Evolutionary conservation across 2,113 vertebrate species (phyloP).

Genomic region (Muscicapa adusta): DNA sequence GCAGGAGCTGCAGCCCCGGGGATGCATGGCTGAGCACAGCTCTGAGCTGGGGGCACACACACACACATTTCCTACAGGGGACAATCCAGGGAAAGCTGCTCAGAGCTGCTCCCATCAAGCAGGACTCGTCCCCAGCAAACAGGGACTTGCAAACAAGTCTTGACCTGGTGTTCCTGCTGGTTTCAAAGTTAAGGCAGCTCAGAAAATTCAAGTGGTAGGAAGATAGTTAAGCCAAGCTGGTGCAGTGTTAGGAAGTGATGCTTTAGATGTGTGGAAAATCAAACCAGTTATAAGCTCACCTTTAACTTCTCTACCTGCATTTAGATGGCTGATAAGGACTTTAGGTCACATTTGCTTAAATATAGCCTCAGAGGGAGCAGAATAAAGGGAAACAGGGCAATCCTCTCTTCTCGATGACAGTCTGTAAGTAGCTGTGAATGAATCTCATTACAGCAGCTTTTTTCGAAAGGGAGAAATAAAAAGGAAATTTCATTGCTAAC

Average conservation of each 20-base stretch:
- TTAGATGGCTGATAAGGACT: background rate
- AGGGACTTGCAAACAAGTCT: background rate
- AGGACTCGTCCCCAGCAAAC: accelerated
- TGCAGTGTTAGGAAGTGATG: background rate
- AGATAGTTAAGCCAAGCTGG: background rate
- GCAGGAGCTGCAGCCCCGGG: background rate
- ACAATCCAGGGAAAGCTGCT: background rate
- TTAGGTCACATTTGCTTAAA: slow-evolving; percentile 21
- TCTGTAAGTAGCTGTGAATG: background rate
- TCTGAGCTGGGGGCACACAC: accelerated
- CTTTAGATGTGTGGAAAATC: background rate
- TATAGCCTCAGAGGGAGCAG: background rate
- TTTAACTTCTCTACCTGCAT: background rate
- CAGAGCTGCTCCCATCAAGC: background rate
- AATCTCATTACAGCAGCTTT: background rate
- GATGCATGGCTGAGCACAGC: accelerated
- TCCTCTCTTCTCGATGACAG: background rate
- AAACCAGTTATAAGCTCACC: background rate
- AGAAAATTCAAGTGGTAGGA: background rate
- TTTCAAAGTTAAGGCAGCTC: background rate
- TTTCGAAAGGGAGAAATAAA: slow-evolving; percentile 38
- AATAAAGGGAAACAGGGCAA: background rate
- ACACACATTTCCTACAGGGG: accelerated
- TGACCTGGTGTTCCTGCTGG: background rate
- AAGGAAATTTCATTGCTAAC: slow-evolving; percentile 35